Evolutionary conservation across 2,888 invertebrate species (phyloP), one percentile per base, ranked within the genome.

Genomic region (Lasioglossum villosulum): DNA sequence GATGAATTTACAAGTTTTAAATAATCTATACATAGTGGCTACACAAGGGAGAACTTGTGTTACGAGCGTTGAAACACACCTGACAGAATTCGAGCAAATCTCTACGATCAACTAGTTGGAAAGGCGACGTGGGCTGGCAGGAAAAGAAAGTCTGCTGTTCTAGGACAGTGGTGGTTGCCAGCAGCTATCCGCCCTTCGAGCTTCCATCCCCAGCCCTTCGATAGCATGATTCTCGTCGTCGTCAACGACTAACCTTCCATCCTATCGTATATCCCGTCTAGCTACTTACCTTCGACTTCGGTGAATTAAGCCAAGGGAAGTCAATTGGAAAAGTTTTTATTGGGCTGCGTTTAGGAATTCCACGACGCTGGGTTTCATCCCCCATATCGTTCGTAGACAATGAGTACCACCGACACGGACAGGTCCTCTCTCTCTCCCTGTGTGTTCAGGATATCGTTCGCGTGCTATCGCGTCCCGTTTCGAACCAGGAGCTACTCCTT

Each of bases 291-390:
- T 87, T 90, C 84, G 89, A 88, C 90, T 91, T 87, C 91, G 88
- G 83, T 91, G 89, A 93, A 93, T 93, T 92, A 93, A 93, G 90
- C 91, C 82, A 74, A 85, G 89, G 91, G 89, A 93, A 93, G 92
- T 93, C 92, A 92, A 93, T 93, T 93, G 93, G 93, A 93, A 93
- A 93, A 93, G 92, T 93, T 93, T 93, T 93, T 93, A 93, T 93
- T 92, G 92, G 86, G 86, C 87, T 80, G 84, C 93, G 92, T 90
- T 93, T 91, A 91, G 91, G 91, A 93, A 93, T 93, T 92, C 90
- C 89, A 88, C 83, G 89, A 87, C 86, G 63, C 63, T 19, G 30
- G 30, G 27, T 30, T 83, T 87, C 73, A 87, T 70, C 78, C 82
- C 83, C 89, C 90, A 91, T 92, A 90, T 91, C 90, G 87, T 89